Evolutionary conservation across 2,113 vertebrate genomes (phyloP), one percentile per base, ranked within the genome.

Genomic region (Epinephelus cyanopodus): DNA sequence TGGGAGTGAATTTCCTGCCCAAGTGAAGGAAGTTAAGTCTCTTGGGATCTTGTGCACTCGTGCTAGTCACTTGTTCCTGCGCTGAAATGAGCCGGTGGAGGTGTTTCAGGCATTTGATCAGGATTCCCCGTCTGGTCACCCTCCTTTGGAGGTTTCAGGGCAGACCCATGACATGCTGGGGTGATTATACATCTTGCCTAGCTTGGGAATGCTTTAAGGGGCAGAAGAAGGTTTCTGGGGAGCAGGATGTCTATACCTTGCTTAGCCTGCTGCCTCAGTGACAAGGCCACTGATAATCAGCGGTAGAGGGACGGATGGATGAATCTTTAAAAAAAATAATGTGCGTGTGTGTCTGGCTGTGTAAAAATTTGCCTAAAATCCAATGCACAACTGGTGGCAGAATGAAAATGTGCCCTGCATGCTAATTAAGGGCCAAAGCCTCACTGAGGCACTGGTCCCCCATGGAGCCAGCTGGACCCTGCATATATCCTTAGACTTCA

Each of bases 401-500:
- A 37, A 85, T 56, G 4, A 42, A 79, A 83, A 42, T 6, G 5
- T 11, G 18, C 23, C 33, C 37, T 13, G 29, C 64, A 39, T 64
- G 56, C 42, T 72, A 33, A 80, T 72, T 87, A 60, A 52, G 62
- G 45, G 25, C 53, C 29, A 54, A 64, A 72, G 17, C 3, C 66
- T 66, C 37, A 25, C 6, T n/a, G 48, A 62, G 74, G 54, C 53
- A n/a, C 58, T 29, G 15, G 61, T 67, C 75, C 27, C 74, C 72
- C 64, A 58, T 60, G 6, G 50, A 78, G 76, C 52, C 62, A 72
- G 39, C 79, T 85, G 79, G 33, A 19, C 25, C 48, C 81, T 17
- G 17, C 68, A 77, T 27, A 69, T 45, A 79, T 61, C 42, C 69
- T 65, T n/a, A 63, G 68, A 86, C 66, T 66, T 47, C 45, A 84